Evolutionary conservation across 2,113 vertebrate species (phyloP).

Genomic region (Plotosus lineatus): DNA sequence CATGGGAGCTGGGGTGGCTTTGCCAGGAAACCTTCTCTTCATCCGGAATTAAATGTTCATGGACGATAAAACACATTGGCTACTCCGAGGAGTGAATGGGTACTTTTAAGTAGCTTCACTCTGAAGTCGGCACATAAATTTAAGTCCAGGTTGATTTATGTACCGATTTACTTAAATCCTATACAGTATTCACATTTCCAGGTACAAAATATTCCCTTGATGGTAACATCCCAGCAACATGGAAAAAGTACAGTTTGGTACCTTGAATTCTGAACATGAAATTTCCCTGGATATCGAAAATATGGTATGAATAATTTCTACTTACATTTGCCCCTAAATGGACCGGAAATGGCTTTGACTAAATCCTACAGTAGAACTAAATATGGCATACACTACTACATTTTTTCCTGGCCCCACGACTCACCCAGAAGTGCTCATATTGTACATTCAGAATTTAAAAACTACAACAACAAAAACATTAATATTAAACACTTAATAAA

Average conservation of each 20-base stretch:
- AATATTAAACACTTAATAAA: slow-evolving; percentile 12
- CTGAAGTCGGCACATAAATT: too few relatives aligned
- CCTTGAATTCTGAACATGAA: background rate
- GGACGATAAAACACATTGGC: too few relatives aligned
- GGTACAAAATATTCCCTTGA: background rate
- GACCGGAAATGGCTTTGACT: background rate
- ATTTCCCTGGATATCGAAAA: slow-evolving; percentile 24
- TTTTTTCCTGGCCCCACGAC: background rate
- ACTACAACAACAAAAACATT: background rate
- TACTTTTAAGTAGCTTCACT: background rate
- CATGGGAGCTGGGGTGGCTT: too few relatives aligned
- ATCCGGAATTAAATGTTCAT: too few relatives aligned
- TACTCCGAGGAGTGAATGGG: too few relatives aligned
- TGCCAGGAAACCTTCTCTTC: too few relatives aligned
- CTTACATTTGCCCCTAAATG: background rate
- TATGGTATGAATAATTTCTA: background rate
- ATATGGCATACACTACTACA: slow-evolving; percentile 7
- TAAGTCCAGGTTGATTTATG: background rate
- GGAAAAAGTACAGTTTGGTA: slow-evolving; percentile 4
- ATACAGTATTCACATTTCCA: background rate
- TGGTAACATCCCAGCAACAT: background rate
- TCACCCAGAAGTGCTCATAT: background rate
- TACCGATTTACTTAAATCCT: background rate
- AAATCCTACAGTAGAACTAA: slow-evolving; percentile 26
- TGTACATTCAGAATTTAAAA: slow-evolving; percentile 17